Conservation (phyloP, 2,113 vertebrate genomes). For the Herpailurus yagouaroundi region DNA sequence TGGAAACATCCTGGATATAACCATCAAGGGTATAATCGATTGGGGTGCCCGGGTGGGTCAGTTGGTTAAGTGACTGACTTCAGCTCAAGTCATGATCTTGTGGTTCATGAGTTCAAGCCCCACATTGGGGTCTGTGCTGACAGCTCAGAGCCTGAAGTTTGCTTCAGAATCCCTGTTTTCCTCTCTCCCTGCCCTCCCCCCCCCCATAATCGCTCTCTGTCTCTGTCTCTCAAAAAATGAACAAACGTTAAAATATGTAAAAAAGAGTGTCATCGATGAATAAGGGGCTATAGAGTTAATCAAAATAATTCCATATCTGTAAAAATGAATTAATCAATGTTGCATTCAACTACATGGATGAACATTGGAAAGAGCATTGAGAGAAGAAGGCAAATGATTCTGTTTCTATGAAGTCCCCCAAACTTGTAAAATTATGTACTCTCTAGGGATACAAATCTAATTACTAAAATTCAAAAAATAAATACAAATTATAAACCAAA, state of each 20-base stretch:
- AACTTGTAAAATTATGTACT: not conserved
- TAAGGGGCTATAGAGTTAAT: not conserved
- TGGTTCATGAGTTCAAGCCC: no score
- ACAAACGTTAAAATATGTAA: no score
- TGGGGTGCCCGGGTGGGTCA: no score
- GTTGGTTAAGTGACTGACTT: no score
- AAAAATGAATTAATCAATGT: not conserved
- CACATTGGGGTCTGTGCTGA: no score
- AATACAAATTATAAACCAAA: not conserved
- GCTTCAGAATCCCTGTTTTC: no score
- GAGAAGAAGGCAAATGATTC: not conserved
- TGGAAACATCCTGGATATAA: not conserved
- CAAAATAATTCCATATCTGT: not conserved
- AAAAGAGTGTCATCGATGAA: not conserved
- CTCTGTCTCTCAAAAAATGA: no score
- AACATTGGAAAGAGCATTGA: not conserved
- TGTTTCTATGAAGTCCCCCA: not conserved
- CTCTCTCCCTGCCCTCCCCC: no score
- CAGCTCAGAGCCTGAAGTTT: no score
- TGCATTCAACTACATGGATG: not conserved
- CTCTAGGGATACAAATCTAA: not conserved
- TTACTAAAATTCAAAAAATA: not conserved
- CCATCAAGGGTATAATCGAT: not conserved
- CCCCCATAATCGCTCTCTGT: no score
- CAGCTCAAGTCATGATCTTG: no score